A percentile compares a stretch with the other conserved stretches of the same genome.
Evolutionary conservation across 2,113 vertebrate genomes (phyloP).

Genomic region (Chlorocebus sabaeus): DNA sequence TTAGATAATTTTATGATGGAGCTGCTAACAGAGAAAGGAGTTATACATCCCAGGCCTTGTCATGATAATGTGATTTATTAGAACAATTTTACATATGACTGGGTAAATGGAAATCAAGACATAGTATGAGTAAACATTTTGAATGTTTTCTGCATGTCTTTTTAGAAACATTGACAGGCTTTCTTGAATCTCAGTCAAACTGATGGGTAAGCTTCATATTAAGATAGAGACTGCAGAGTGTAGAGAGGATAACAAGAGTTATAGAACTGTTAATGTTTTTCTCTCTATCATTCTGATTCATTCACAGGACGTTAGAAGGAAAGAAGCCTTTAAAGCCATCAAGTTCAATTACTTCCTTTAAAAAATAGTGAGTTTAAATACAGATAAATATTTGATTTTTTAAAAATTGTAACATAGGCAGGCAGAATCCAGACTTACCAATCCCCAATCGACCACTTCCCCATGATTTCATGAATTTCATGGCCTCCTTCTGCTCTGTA

Average conservation of each 20-base stretch:
- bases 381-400: background rate
- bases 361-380: background rate
- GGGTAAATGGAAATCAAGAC: background rate
- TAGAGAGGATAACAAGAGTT: background rate
- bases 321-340: background rate
- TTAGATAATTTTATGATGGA: background rate
- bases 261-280: background rate
- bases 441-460: background rate
- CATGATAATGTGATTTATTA: background rate
- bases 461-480: background rate
- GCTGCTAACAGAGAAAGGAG: background rate
- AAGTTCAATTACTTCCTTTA: background rate
- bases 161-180: conserved; percentile 39
- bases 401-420: background rate
- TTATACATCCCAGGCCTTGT: background rate
- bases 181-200: background rate
- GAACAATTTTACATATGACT: background rate
- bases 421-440: background rate
- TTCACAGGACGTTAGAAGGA: background rate
- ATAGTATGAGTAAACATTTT: background rate
- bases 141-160: conserved; percentile 50
- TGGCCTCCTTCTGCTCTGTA: background rate
- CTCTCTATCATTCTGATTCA: background rate
- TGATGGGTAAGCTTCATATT: background rate
- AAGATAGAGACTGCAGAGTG: background rate